Base-by-base conservation (phyloP, 37 sponge, comb jelly and placozoan species). In the Spongilla lacustris region DNA sequence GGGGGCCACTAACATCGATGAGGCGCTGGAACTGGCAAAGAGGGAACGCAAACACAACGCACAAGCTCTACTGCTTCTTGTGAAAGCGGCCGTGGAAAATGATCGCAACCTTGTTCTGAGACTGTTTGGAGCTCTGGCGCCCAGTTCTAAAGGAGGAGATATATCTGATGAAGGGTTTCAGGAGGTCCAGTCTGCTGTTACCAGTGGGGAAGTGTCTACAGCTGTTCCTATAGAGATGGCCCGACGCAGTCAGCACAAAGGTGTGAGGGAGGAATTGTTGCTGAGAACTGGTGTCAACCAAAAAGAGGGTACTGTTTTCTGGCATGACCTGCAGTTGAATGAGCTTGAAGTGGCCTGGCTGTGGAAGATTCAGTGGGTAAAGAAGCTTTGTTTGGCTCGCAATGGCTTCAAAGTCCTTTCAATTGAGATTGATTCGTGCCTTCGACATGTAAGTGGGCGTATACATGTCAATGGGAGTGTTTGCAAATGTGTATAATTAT, bases 201-300 rank as follows among this genome's bases (percentile, higher is more conserved):
- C 4, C 2, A 35, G 24, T 67, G 87, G 86, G 29, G 71, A 77
- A 25, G 67, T 91, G 33, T 81, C 91, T 58, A 91, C 91, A 0
- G 82, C 73, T 8, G 81, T 81, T 77, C 86, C 91, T 27, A 82
- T 91, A 2, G 92, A 95, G 66, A 83, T 95, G 34, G 92, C 91
- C 26, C 88, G 92, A 31, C 68, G 93, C 11, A 68, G 72, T 2
- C 68, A 85, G 1, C 31, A 86, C 31, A 46, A 26, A 0, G 27
- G 24, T 26, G 92, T 89, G 0, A 69, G 81, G 31, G 87, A 92
- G 50, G 92, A 95, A 80, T 86, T 95, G 5, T 79, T 95, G 36
- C 79, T 95, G 26, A 79, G 84, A 32, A 95, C 95, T 28, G 93
- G 92, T 76, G 89, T 92, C 22, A 87, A 89, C 74, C 68, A 81